Evolutionary conservation across 2,888 invertebrate genomes (phyloP).

Genomic region (Tiliacea aurago): DNA sequence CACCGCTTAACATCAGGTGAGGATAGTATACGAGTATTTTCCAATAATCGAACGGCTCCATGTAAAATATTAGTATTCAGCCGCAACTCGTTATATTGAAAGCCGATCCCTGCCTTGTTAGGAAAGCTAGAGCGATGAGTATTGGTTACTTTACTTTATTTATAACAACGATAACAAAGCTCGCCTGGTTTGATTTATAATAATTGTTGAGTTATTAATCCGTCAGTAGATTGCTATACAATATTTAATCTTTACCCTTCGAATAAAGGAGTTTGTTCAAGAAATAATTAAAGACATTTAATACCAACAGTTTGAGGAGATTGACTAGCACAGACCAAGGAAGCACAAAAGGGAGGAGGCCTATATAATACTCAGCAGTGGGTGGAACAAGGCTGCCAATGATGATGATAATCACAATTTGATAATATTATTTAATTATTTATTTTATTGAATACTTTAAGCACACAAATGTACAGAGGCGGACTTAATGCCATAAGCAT

Average conservation of each 20-base stretch:
- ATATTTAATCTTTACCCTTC: background rate
- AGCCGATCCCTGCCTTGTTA: slow-evolving; percentile 25
- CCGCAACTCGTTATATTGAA: slow-evolving; percentile 20
- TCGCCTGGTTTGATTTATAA: slow-evolving; percentile 30
- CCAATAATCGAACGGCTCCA: background rate
- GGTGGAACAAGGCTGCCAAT: background rate
- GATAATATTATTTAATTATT: background rate
- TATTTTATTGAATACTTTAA: too few species aligned
- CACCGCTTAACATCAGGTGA: background rate
- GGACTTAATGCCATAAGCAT: too few species aligned
- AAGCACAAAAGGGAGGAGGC: background rate
- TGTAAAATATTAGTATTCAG: background rate
- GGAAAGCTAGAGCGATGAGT: background rate
- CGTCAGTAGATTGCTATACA: background rate
- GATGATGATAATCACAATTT: background rate
- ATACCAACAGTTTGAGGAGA: background rate
- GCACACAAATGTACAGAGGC: too few species aligned
- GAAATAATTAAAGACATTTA: background rate
- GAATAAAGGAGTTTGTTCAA: background rate
- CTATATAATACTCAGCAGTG: background rate
- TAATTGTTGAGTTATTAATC: slow-evolving; percentile 20
- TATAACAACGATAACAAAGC: slow-evolving; percentile 22
- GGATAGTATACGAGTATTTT: background rate
- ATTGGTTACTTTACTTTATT: slow-evolving; percentile 27
- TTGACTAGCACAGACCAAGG: background rate